These are phyloP conservation scores for Corythornis cristatus DNA, from an alignment of 2,113 vertebrate genomes.

Conservation along the genomic window DNA sequence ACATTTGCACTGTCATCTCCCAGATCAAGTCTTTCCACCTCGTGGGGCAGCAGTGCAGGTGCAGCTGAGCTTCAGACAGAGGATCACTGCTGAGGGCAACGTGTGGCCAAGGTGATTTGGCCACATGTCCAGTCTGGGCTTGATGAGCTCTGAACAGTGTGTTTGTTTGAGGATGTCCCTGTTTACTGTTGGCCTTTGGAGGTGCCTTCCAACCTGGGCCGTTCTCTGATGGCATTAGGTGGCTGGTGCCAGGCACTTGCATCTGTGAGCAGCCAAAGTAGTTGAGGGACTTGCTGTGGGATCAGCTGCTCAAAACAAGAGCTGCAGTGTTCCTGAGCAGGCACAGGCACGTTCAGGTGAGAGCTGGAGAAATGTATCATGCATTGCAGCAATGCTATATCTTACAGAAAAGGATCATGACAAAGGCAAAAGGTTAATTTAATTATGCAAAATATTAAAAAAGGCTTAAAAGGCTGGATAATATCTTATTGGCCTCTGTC, in stretches of 20 bases:
- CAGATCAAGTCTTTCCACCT: background rate
- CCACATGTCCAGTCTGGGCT: too few species aligned
- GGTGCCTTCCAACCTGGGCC: too few species aligned
- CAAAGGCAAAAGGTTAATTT: slow-evolving; percentile 22
- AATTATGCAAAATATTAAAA: background rate
- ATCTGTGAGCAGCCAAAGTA: background rate
- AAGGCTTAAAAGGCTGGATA: background rate
- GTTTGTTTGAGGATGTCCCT: too few species aligned
- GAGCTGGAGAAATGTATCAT: background rate
- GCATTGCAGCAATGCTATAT: background rate
- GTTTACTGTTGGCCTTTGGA: too few species aligned
- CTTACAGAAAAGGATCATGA: background rate
- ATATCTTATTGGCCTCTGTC: background rate
- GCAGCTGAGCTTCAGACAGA: background rate
- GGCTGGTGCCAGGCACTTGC: background rate
- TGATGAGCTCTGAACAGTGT: too few species aligned
- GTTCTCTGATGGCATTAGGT: background rate
- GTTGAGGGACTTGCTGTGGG: rapidly evolving
- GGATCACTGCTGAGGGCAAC: background rate
- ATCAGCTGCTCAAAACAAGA: background rate
- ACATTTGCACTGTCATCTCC: background rate
- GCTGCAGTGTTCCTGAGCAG: background rate
- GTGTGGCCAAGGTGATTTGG: rapidly evolving
- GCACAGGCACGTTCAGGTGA: background rate
- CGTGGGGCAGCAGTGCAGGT: background rate